These are phyloP conservation scores for Erebia ligea DNA, from an alignment of 2,888 invertebrate genomes.

Conservation along the genomic window DNA sequence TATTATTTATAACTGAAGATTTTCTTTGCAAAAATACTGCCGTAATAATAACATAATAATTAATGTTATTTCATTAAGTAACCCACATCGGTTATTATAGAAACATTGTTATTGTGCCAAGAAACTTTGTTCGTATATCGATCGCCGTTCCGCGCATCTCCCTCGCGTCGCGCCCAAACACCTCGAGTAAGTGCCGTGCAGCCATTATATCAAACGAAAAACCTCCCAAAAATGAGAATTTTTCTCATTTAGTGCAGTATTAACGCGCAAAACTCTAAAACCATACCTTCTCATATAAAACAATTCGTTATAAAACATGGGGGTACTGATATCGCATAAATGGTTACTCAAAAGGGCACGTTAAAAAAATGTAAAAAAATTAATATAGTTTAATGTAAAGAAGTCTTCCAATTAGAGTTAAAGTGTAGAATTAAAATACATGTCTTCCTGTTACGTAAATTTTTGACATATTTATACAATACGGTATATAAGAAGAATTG, in stretches of 20 bases:
- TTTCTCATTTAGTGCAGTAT: constrained; percentile 26
- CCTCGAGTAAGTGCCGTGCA: constrained; percentile 58
- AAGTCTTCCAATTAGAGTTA: constrained; percentile 74
- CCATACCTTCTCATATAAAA: background rate
- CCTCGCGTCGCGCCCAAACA: constrained; percentile 53
- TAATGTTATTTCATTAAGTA: background rate
- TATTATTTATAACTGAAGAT: no score
- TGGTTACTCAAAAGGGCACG: constrained; percentile 58
- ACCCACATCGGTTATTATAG: constrained; percentile 4
- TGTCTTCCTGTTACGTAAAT: constrained; percentile 53
- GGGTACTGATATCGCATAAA: constrained; percentile 47
- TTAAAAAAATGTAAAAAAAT: constrained; percentile 50
- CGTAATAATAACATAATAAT: background rate
- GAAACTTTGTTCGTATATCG: constrained; percentile 59
- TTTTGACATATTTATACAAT: constrained; percentile 42
- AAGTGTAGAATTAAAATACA: constrained; percentile 42
- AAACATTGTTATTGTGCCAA: constrained; percentile 36
- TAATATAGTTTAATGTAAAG: constrained; percentile 63
- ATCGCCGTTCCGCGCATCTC: constrained; percentile 67
- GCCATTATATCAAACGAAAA: constrained; percentile 61
- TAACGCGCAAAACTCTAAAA: background rate
- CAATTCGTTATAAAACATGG: constrained; percentile 38
- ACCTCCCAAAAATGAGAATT: constrained; percentile 60
- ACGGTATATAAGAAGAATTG: constrained; percentile 33
- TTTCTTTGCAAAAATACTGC: background rate